Evolutionary conservation across 2,113 vertebrate genomes (phyloP).

Genomic region (Dasyprocta punctata): DNA sequence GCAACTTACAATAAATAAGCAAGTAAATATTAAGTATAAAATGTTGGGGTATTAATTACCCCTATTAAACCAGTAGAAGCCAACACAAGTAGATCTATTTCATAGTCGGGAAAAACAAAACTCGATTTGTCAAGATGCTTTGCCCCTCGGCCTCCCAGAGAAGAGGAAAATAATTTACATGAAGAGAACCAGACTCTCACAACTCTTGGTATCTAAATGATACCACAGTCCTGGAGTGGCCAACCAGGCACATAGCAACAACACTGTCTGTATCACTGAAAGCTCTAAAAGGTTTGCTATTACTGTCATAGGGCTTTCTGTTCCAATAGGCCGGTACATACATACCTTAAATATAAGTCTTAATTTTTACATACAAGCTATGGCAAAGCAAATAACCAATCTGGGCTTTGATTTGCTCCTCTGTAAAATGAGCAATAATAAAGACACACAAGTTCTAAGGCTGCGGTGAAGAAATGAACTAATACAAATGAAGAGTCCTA

Average conservation of each 20-base stretch:
- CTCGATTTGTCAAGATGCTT: not conserved
- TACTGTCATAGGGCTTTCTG: rapidly evolving
- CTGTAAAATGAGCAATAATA: not conserved
- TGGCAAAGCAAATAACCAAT: not conserved
- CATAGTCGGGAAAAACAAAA: not conserved
- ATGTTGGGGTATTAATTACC: not conserved
- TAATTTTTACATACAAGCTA: not conserved
- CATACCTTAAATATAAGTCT: not conserved
- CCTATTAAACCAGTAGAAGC: not conserved
- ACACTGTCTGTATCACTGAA: not conserved
- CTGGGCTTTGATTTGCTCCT: not conserved
- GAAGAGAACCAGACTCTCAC: not conserved
- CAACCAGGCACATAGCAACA: not conserved
- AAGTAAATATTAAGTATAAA: not conserved
- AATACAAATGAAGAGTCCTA: not conserved
- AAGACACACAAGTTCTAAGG: not conserved
- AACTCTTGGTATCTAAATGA: not conserved
- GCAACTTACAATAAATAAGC: not conserved
- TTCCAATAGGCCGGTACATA: too few species aligned
- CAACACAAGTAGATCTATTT: not conserved
- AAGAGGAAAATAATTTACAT: not conserved
- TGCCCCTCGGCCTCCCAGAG: not conserved
- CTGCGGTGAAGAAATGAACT: not conserved
- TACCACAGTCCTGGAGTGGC: not conserved
- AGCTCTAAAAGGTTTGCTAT: not conserved